Conservation (phyloP, 2,797 vertebrate genomes). For the Luscinia megarhynchos region DNA sequence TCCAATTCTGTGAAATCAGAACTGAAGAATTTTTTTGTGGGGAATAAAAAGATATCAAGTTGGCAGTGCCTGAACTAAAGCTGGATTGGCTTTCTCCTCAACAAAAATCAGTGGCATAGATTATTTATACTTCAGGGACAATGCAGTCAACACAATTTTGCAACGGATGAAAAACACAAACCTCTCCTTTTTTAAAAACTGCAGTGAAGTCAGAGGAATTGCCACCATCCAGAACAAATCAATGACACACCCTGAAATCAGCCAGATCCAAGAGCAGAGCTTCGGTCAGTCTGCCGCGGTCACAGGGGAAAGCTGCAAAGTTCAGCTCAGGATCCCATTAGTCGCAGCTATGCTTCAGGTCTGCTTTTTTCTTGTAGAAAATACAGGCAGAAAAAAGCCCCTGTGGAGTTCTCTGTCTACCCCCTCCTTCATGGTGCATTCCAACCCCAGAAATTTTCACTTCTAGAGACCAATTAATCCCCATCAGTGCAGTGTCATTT, state of each 20-base stretch:
- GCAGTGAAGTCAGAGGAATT: slow-evolving; percentile 39
- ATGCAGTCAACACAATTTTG: slow-evolving; percentile 1
- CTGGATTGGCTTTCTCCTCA: not conserved
- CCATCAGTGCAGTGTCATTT: not conserved
- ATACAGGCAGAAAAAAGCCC: not conserved
- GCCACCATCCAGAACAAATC: slow-evolving; percentile 46
- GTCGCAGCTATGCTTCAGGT: not conserved
- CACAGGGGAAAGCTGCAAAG: slow-evolving; percentile 3
- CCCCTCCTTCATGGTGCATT: not conserved
- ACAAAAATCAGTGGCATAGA: not conserved
- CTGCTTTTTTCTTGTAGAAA: slow-evolving; percentile 22
- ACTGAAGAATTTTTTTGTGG: not conserved
- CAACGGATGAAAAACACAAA: not conserved
- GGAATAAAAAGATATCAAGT: not conserved
- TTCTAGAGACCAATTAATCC: not conserved
- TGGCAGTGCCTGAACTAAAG: not conserved
- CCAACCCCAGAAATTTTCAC: not conserved
- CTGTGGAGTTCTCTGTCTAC: not conserved
- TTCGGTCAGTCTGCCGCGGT: not conserved
- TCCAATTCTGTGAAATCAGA: not conserved
- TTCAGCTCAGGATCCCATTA: slow-evolving; percentile 40
- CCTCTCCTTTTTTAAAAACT: not conserved
- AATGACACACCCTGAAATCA: slow-evolving; percentile 52
- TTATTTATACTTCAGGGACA: not conserved
- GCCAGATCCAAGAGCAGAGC: not conserved